Percentiles rank a stretch among this genome's conserved stretches.
These are phyloP conservation scores for Gryllus bimaculatus DNA, from an alignment of 1,140 invertebrate species.

Conservation along the genomic window DNA sequence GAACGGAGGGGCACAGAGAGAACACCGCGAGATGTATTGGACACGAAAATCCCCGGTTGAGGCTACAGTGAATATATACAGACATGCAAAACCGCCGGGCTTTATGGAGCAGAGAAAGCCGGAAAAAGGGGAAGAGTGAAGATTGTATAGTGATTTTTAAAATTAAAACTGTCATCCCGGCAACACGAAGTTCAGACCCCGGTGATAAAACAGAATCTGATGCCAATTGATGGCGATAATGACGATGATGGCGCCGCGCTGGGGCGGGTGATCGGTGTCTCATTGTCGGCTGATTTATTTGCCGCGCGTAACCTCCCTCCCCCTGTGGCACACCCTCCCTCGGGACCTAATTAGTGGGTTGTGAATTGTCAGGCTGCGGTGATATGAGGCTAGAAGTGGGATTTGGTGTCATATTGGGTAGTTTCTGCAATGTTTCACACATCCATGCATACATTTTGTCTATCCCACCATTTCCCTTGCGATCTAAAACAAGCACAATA, in stretches of 20 bases:
- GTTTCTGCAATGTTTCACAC: constrained; percentile 4
- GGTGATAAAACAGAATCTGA: constrained; percentile 4
- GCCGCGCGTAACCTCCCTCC: constrained; percentile 1
- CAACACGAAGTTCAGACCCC: not conserved
- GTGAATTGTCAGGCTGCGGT: constrained; percentile 2
- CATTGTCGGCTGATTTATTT: constrained; percentile 4
- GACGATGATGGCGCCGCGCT: not conserved
- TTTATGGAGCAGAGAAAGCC: not conserved
- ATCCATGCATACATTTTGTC: constrained; percentile 4
- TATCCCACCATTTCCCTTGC: not conserved
- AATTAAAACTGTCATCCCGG: constrained; percentile 4
- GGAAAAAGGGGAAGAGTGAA: constrained; percentile 3
- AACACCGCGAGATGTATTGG: not conserved
- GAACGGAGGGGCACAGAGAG: not conserved
- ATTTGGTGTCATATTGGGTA: constrained; percentile 4
- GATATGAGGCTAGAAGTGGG: constrained; percentile 3
- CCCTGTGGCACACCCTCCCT: not conserved
- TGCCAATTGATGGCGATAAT: constrained; percentile 4
- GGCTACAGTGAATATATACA: constrained; percentile 4
- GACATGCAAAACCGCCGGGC: not conserved
- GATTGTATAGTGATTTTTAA: constrained; percentile 6
- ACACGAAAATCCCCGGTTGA: not conserved
- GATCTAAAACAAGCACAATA: constrained; percentile 5
- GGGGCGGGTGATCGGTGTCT: not conserved
- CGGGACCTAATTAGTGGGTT: not conserved